A percentile compares a stretch with the other conserved stretches of the same genome.
phyloP scores from a whole-genome alignment of 2,797 vertebrate species.

The Oophaga sylvatica region DNA sequence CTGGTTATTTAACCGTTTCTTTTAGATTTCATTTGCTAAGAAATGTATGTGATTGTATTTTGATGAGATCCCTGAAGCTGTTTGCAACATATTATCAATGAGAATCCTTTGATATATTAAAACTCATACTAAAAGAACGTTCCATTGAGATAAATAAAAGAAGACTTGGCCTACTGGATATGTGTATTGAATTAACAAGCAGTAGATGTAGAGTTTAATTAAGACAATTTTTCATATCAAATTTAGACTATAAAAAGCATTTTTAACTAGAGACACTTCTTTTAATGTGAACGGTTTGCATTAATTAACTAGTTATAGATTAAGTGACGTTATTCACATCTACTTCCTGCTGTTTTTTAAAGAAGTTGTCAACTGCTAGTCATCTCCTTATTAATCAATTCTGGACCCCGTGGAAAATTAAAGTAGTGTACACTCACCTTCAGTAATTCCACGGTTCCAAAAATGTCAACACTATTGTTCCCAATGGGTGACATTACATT shows the following conservation, averaged over 20 bases:
- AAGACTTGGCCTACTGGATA: slow-evolving; percentile 5
- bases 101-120: slow-evolving; percentile 27
- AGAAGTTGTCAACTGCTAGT: too few relatives aligned
- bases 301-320: background rate
- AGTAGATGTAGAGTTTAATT: slow-evolving; percentile 2
- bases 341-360: too few relatives aligned
- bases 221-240: background rate
- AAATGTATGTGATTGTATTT: slow-evolving; percentile 24
- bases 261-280: background rate
- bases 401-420: too few relatives aligned
- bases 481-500: too few relatives aligned
- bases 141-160: slow-evolving; percentile 2
- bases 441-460: too few relatives aligned
- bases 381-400: too few relatives aligned
- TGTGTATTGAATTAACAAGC: slow-evolving; percentile 32
- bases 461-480: too few relatives aligned
- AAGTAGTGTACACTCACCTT: too few relatives aligned
- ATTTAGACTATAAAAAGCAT: background rate
- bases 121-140: background rate
- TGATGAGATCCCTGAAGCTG: slow-evolving; percentile 33
- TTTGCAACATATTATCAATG: slow-evolving; percentile 19
- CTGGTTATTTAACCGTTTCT: slow-evolving; percentile 19
- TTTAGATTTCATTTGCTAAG: slow-evolving; percentile 20
- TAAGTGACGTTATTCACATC: background rate
- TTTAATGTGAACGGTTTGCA: background rate